A percentile compares a stretch with the other conserved stretches of the same genome.
Evolutionary conservation across 2,113 vertebrate genomes (phyloP).

Genomic region (Ceuthmochares aereus): DNA sequence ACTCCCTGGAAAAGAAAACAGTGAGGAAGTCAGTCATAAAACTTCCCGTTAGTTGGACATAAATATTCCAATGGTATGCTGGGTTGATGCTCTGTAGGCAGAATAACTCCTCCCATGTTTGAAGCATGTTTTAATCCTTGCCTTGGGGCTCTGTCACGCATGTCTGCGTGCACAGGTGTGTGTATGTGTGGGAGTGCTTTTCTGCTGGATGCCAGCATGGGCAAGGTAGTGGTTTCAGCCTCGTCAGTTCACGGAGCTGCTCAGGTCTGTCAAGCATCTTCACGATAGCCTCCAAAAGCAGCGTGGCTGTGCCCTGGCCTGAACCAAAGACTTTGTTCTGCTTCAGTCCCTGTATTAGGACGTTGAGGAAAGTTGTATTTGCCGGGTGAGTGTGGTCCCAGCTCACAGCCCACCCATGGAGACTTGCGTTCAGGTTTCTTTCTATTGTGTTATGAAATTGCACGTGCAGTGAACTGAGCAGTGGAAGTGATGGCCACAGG

Average conservation of each 20-base stretch:
- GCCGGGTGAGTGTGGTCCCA: neutral
- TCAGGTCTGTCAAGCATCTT: neutral
- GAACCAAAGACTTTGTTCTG: neutral
- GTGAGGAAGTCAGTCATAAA: neutral
- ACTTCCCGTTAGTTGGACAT: neutral
- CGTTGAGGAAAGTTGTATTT: neutral
- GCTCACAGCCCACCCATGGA: neutral
- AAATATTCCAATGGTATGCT: neutral
- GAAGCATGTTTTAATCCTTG: neutral
- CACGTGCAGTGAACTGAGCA: neutral
- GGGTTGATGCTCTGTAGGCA: neutral
- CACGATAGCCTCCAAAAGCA: neutral
- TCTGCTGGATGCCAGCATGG: fast-evolving
- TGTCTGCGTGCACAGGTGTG: fast-evolving
- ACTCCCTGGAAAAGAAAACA: neutral
- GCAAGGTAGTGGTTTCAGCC: neutral
- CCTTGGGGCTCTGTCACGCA: fast-evolving
- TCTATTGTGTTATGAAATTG: fast-evolving
- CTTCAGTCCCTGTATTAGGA: neutral
- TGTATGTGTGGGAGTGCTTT: fast-evolving
- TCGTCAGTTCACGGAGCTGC: fast-evolving
- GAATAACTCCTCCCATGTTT: neutral
- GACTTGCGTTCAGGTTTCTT: neutral
- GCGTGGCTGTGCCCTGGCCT: neutral
- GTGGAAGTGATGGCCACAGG: neutral